Evolutionary conservation across 64 coral and sea anemone species (phyloP).

Genomic region (Montipora cactus): DNA sequence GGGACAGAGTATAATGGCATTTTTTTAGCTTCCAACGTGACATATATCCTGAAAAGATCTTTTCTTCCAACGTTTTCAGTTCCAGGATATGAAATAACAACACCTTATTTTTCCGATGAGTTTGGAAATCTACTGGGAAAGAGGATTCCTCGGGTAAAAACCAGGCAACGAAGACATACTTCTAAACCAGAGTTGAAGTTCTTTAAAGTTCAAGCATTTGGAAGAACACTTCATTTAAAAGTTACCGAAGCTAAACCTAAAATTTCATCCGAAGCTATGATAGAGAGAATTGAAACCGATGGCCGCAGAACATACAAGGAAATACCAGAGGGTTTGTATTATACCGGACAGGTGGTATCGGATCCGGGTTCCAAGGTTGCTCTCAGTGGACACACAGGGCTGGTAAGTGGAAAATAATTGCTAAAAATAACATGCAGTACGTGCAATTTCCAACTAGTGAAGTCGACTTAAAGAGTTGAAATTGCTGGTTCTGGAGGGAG

Average conservation of each 20-base stretch:
- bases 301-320: not conserved
- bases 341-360: constrained; percentile 44
- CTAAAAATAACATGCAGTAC: too few species aligned
- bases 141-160: not conserved
- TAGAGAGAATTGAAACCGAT: not conserved
- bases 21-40: too few species aligned
- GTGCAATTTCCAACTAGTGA: too few species aligned
- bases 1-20: too few species aligned
- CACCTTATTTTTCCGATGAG: not conserved
- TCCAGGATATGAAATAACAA: constrained; percentile 39
- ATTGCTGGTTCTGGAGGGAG: too few species aligned
- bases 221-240: not conserved
- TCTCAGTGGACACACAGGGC: constrained; percentile 6
- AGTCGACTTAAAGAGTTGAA: too few species aligned
- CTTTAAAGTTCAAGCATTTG: constrained; percentile 20
- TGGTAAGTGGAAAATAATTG: constrained; percentile 8
- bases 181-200: not conserved
- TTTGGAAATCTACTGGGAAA: not conserved
- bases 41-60: too few species aligned
- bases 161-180: not conserved
- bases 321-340: not conserved
- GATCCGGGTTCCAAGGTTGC: constrained; percentile 62
- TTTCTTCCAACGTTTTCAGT: too few species aligned
- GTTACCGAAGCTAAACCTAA: not conserved
- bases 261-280: not conserved